Base-by-base conservation (phyloP, 2,797 vertebrate species). In the Pipistrellus pygmaeus region DNA sequence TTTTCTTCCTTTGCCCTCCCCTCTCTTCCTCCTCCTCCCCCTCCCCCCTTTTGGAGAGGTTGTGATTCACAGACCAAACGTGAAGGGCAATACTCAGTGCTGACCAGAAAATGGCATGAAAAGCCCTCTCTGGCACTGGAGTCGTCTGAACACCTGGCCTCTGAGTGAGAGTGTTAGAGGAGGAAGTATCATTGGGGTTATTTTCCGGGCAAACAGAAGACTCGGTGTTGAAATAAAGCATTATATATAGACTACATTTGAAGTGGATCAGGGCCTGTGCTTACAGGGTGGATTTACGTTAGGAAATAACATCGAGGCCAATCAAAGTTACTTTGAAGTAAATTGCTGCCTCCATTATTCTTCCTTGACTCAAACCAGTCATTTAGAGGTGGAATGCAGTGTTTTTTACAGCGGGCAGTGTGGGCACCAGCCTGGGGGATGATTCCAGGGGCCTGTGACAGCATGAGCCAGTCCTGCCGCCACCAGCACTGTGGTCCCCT, bases 51-150 rank as follows among this genome's bases (percentile, higher is more conserved):
- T 21, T 27, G 41, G 21, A 57, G 12, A 84, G 27, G 8, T 68
- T 88, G 46, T 84, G 87, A 82, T 90, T 95, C 62, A 72, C 60
- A 46, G 21, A 32, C 48, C 91, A 20, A 92, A 18, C 41, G 13
- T 35, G 69, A 80, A 89, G 72, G 55, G 32, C 72, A 66, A 0
- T 55, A 3, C 44, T 90, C 17, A 7, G 27, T 55, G 18, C 18
- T 80, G 76, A 80, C 76, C 38, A 69, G 89, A 51, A 96, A 91
- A 53, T 82, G 51, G 30, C 85, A 8, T 51, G 85, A 88, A 93
- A 73, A 87, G 51, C 71, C n/a, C 2, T n/a, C 44, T 30, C 48
- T 51, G 76, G 78, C 69, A n/a, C 25, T 3, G 21, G 12, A 81
- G 21, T 72, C 17, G 62, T 76, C 93, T 3, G 17, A 44, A 76